Evolutionary conservation across 2,113 vertebrate genomes (phyloP), one percentile per base, ranked within the genome.

Genomic region (Boulengeromyrus knoepffleri): DNA sequence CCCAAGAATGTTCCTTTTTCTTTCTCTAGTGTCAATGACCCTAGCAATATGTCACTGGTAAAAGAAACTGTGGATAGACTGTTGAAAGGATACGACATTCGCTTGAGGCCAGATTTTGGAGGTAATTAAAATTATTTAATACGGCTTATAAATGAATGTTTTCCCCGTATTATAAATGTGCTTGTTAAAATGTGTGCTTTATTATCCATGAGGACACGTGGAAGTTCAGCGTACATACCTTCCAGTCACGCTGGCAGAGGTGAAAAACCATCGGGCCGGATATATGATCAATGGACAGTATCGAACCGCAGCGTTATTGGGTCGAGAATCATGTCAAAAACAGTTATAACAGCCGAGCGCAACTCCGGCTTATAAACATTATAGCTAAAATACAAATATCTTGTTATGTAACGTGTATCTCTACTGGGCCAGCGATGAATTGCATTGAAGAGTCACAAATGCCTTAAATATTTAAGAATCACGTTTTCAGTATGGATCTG

Each of bases 21-120:
- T 88, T 66, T 46, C 92, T 92, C 91, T 92, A 96, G 97, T 95
- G 97, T 95, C 94, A 99, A 96, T 96, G 98, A 99, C 92, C 98
- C 97, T 88, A 99, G 98, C 96, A 99, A 99, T 94, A 99, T 99
- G 99, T 98, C 99, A 91, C 92, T 99, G 96, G 99, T 99, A 90
- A 99, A 99, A 95, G 98, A 99, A 95, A 99, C 99, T 50, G 99
- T 99, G 96, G 99, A 99, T 94, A 97, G 98, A 92, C 97, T 99
- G 93, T 95, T 99, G 96, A 99, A 99, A 94, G 99, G 99, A 94
- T 99, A 99, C 96, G 99, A 99, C 96, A 99, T 99, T 96, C 97
- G 99, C 92, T 92, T 99, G 96, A 99, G 99, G 97, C 99, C 99
- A 94, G 99, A 99, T 97, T 99, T 99, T 93, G 99, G 98, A 99